phyloP scores from a whole-genome alignment of 2,888 invertebrate species.

The Gisinianus flammeolus region DNA sequence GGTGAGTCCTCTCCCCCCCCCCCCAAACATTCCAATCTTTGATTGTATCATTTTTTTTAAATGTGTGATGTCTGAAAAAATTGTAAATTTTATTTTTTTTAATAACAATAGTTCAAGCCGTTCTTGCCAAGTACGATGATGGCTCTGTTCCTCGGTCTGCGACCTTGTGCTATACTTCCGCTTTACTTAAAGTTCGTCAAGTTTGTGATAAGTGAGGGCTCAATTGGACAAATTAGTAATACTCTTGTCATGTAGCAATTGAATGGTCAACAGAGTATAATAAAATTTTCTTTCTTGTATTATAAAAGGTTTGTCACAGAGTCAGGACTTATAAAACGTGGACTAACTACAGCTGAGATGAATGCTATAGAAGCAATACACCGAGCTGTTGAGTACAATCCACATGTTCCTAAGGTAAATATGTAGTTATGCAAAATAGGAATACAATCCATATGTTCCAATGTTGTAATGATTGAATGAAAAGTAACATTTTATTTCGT shows the following conservation, averaged over 20 bases:
- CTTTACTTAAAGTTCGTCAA: constrained; percentile 86
- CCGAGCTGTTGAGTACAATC: constrained; percentile 95
- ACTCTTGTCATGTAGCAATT: too few relatives aligned
- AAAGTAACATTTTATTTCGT: too few relatives aligned
- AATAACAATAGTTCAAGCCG: constrained; percentile 79
- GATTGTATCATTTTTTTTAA: too few relatives aligned
- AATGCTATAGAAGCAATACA: constrained; percentile 82
- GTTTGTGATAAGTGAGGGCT: constrained; percentile 77
- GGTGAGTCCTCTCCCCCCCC: too few relatives aligned
- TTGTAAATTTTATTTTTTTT: too few relatives aligned
- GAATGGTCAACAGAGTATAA: too few relatives aligned
- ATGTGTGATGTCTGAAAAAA: too few relatives aligned
- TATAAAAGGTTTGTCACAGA: constrained; percentile 76
- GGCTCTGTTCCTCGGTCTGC: constrained; percentile 93
- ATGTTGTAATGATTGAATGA: background rate
- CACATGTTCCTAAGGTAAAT: constrained; percentile 86
- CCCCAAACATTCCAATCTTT: too few relatives aligned
- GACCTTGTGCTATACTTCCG: constrained; percentile 92
- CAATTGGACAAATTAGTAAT: too few relatives aligned
- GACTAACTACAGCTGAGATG: constrained; percentile 79
- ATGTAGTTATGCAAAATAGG: too few relatives aligned
- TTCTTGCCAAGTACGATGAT: constrained; percentile 91
- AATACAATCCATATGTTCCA: background rate
- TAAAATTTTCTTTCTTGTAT: too few relatives aligned
- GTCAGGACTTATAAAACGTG: constrained; percentile 64